Conservation (phyloP, 2,888 invertebrate genomes). For the Dioctria rufipes region DNA sequence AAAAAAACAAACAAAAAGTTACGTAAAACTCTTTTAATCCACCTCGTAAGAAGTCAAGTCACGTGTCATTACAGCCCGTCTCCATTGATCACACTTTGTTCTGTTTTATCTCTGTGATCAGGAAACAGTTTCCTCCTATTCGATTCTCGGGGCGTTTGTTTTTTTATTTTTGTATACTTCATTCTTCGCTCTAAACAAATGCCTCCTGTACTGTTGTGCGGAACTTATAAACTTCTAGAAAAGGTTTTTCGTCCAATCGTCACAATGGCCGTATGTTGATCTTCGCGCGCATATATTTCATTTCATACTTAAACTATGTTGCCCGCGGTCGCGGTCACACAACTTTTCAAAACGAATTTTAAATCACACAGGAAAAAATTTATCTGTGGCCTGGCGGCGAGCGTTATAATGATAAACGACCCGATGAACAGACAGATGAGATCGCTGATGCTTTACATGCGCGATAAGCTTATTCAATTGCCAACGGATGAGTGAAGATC, state of each 20-base stretch:
- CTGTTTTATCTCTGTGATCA: constrained; percentile 33
- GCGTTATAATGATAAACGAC: background rate
- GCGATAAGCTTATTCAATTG: constrained; percentile 29
- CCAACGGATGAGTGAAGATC: constrained; percentile 28
- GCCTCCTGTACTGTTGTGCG: no score
- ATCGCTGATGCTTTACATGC: background rate
- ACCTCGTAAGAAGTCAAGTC: constrained; percentile 25
- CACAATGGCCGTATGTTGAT: no score
- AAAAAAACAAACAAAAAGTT: constrained; percentile 4
- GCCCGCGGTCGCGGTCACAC: background rate
- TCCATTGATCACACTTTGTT: constrained; percentile 9
- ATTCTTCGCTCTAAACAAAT: no score
- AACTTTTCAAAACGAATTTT: background rate
- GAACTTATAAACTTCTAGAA: no score
- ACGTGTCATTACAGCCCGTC: constrained; percentile 8
- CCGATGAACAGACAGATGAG: background rate
- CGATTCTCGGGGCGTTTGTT: background rate
- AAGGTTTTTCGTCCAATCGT: no score
- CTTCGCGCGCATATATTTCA: background rate
- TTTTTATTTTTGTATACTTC: background rate
- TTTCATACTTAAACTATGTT: no score
- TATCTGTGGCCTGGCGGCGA: constrained; percentile 5
- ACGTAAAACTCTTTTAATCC: constrained; percentile 33
- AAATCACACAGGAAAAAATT: constrained; percentile 15
- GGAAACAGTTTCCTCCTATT: constrained; percentile 21